These are phyloP conservation scores for Drosophila percnosoma DNA, from an alignment of 2,888 invertebrate genomes.

Conservation along the genomic window DNA sequence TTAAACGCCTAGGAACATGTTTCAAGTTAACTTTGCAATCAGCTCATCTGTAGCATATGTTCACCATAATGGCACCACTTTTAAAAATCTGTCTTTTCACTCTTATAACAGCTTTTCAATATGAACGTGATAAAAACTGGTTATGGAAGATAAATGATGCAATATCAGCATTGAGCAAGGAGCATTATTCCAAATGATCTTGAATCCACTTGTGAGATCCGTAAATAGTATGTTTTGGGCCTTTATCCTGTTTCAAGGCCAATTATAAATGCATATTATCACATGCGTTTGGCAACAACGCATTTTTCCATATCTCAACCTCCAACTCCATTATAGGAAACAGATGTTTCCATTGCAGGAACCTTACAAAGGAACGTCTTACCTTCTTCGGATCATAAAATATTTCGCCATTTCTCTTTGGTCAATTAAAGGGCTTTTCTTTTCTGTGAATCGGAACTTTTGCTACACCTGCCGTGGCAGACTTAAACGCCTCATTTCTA, in stretches of 20 bases:
- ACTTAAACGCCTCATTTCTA: background rate
- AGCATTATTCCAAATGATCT: background rate
- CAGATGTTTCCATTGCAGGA: no score
- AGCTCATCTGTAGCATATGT: background rate
- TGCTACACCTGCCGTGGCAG: background rate
- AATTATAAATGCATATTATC: background rate
- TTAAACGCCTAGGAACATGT: background rate
- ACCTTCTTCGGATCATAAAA: background rate
- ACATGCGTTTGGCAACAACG: background rate
- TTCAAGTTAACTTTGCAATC: background rate
- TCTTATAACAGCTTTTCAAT: background rate
- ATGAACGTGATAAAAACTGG: background rate
- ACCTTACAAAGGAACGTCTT: background rate
- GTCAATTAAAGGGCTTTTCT: background rate
- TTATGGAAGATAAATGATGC: background rate
- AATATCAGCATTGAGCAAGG: background rate
- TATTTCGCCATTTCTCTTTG: background rate
- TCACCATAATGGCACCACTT: background rate
- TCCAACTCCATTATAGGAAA: background rate
- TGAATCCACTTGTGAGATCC: background rate
- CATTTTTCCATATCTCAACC: background rate
- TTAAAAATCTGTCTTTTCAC: background rate
- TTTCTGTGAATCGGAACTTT: background rate
- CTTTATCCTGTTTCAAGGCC: background rate
- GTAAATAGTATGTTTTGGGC: background rate